Evolutionary conservation across 2,888 invertebrate species (phyloP).

Genomic region (Herminia tarsipennalis): DNA sequence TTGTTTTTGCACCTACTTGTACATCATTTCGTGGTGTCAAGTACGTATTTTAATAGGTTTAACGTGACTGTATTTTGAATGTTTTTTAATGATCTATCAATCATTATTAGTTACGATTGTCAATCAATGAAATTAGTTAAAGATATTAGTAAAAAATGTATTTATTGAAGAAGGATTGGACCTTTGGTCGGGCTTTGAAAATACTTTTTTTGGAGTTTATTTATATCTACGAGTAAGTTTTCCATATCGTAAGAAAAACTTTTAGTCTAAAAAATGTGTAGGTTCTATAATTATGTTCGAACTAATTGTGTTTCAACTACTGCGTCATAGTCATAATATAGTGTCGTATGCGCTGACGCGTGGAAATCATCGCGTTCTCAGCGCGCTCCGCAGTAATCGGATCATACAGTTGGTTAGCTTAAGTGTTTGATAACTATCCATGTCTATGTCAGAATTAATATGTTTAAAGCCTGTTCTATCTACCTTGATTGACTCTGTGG

Average conservation of each 20-base stretch:
- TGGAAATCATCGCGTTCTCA: slow-evolving; percentile 2
- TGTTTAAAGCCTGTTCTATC: neutral
- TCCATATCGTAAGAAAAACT: neutral
- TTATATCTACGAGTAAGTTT: no score
- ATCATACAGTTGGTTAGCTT: slow-evolving; percentile 4
- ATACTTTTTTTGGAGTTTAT: no score
- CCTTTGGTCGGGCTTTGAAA: neutral
- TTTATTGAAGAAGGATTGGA: neutral
- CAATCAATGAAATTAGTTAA: slow-evolving; percentile 30
- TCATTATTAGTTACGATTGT: slow-evolving; percentile 42
- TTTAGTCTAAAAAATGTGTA: neutral
- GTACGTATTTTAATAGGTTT: slow-evolving; percentile 9
- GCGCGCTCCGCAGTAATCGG: slow-evolving; percentile 25
- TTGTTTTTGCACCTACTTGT: slow-evolving; percentile 28
- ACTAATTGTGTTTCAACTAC: neutral
- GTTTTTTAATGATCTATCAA: slow-evolving; percentile 27
- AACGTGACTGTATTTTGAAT: slow-evolving; percentile 9
- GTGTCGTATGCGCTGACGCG: slow-evolving; percentile 22
- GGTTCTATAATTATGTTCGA: no score
- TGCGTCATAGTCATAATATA: slow-evolving; percentile 3
- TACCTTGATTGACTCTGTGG: no score
- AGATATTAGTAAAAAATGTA: slow-evolving; percentile 3
- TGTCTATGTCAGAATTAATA: neutral
- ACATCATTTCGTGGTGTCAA: slow-evolving; percentile 22
- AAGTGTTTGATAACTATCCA: slow-evolving; percentile 9